A percentile compares a stretch with the other conserved stretches of the same genome.
Conservation (phyloP, 2,888 invertebrate genomes). For the Epiblema foenella region DNA sequence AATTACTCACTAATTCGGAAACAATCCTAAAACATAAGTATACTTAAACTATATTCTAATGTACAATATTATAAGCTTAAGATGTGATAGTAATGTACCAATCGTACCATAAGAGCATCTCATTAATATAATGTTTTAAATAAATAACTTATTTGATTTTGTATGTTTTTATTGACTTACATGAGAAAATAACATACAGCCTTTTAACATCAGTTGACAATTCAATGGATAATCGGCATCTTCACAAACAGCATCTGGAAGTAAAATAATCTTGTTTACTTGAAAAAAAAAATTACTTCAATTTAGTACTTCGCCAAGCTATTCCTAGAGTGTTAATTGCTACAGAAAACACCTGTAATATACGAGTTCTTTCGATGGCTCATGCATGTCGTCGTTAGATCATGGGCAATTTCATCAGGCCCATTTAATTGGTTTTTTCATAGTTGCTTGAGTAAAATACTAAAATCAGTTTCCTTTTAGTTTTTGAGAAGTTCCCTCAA, state of each 20-base stretch:
- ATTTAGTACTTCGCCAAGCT: no score
- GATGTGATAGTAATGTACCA: constrained; percentile 36
- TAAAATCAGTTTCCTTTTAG: no score
- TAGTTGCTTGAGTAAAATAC: no score
- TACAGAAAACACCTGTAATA: no score
- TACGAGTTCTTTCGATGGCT: no score
- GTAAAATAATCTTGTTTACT: no score
- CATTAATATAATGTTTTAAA: constrained; percentile 15
- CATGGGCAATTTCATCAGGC: no score
- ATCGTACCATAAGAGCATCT: constrained; percentile 20
- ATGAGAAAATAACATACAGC: constrained; percentile 9
- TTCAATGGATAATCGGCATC: constrained; percentile 74
- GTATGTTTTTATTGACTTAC: constrained; percentile 19
- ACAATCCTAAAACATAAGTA: neutral
- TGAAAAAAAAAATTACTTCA: no score
- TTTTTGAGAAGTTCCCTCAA: no score
- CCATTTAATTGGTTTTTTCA: no score
- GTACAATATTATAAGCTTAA: constrained; percentile 13
- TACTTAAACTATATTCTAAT: constrained; percentile 6
- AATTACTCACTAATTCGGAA: neutral
- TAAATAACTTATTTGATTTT: constrained; percentile 32
- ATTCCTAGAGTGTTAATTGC: no score
- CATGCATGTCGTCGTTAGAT: no score
- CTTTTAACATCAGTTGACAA: neutral
- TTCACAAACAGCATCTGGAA: constrained; percentile 79